Percentiles rank a stretch among this genome's conserved stretches.
Conservation (phyloP, 1,140 invertebrate genomes). For the Pseudoatta argentina region DNA sequence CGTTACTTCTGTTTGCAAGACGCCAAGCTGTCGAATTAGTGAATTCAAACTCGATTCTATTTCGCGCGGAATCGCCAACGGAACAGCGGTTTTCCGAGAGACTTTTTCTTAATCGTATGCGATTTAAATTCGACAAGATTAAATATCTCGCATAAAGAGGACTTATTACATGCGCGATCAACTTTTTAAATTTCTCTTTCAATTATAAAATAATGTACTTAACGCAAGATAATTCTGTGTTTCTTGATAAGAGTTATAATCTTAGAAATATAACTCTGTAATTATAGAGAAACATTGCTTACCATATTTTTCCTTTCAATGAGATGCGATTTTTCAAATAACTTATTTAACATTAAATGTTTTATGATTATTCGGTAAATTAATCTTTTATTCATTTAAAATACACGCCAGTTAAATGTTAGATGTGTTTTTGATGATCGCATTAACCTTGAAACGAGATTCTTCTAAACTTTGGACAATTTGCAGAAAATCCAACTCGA, state of each 20-base stretch:
- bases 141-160: not conserved
- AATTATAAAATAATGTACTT: not conserved
- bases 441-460: not conserved
- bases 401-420: not conserved
- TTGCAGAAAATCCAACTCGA: not conserved
- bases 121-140: not conserved
- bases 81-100: not conserved
- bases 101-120: not conserved
- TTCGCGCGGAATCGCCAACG: slow-evolving; percentile 33
- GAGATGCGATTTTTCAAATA: not conserved
- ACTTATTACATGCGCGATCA: not conserved
- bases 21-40: slow-evolving; percentile 85
- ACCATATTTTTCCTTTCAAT: not conserved
- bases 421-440: not conserved
- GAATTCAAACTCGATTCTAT: slow-evolving; percentile 58
- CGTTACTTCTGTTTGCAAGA: slow-evolving; percentile 85
- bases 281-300: not conserved
- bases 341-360: not conserved
- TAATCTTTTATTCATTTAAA: slow-evolving; percentile 7
- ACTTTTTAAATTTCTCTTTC: not conserved
- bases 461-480: not conserved
- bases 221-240: too few species aligned
- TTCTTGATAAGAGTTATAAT: not conserved
- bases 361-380: not conserved
- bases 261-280: not conserved